A percentile compares a stretch with the other conserved stretches of the same genome.
phyloP scores from a whole-genome alignment of 2,888 invertebrate species.

The Drosophila lutescens region DNA sequence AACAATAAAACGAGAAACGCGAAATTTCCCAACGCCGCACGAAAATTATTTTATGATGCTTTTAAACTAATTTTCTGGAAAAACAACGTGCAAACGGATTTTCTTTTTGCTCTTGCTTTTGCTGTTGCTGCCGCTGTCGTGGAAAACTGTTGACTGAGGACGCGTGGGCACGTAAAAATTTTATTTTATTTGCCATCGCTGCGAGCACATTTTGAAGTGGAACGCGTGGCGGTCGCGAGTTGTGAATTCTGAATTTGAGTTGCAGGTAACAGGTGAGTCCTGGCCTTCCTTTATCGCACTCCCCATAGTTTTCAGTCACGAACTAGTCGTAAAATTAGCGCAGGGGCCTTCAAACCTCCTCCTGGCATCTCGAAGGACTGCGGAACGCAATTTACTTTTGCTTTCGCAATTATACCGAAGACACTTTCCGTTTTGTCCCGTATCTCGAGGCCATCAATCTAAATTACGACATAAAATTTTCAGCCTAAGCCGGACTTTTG shows the following conservation, averaged over 20 bases:
- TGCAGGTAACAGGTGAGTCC: constrained; percentile 35
- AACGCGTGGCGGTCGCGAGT: constrained; percentile 43
- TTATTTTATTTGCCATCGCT: constrained; percentile 52
- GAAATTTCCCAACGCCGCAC: constrained; percentile 60
- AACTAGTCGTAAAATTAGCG: constrained; percentile 63
- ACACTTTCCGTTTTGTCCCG: constrained; percentile 56
- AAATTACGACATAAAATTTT: constrained; percentile 62
- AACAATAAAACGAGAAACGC: constrained; percentile 69
- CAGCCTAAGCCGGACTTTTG: constrained; percentile 44
- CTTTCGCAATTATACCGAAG: constrained; percentile 31
- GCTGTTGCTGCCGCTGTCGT: background rate
- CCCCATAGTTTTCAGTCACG: constrained; percentile 57
- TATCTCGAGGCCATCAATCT: constrained; percentile 64
- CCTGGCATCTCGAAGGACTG: constrained; percentile 17
- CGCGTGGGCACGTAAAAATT: constrained; percentile 69
- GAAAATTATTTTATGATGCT: constrained; percentile 79
- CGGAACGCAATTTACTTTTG: constrained; percentile 28
- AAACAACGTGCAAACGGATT: constrained; percentile 59
- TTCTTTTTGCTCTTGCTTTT: constrained; percentile 8
- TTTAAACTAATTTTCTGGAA: constrained; percentile 78
- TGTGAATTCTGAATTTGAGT: constrained; percentile 45
- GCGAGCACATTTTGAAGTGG: constrained; percentile 37
- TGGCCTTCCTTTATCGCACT: background rate
- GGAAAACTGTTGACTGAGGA: constrained; percentile 52
- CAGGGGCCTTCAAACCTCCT: constrained; percentile 29